Conservation (phyloP, 2,113 vertebrate genomes). For the Oostethus manadensis region DNA sequence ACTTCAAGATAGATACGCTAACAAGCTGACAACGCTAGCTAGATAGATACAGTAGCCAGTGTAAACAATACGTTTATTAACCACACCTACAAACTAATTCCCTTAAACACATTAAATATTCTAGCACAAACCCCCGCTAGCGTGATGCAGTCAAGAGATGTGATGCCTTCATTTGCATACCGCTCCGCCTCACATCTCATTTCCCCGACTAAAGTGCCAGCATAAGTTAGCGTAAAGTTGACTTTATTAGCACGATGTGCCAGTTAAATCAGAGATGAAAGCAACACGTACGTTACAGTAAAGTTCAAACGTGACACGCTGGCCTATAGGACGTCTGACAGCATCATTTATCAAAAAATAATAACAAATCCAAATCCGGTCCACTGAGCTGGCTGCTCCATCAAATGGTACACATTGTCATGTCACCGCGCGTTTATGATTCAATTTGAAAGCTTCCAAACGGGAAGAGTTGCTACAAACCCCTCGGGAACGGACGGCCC, state of each 20-base stretch:
- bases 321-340: constrained; percentile 25
- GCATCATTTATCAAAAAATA: constrained; percentile 30
- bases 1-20: too few species aligned
- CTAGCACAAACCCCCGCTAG: too few species aligned
- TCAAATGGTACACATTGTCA: too few species aligned
- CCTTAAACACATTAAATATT: too few species aligned
- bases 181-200: constrained; percentile 8
- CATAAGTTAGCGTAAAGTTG: neutral
- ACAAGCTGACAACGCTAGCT: too few species aligned
- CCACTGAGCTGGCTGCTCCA: too few species aligned
- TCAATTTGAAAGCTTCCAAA: constrained; percentile 5
- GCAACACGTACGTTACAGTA: constrained; percentile 14
- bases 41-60: too few species aligned
- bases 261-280: constrained; percentile 36
- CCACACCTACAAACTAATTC: too few species aligned
- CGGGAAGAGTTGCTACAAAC: constrained; percentile 1
- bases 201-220: constrained; percentile 12
- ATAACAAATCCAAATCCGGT: too few species aligned
- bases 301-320: constrained; percentile 1
- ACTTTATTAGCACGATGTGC: constrained; percentile 7
- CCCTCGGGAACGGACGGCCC: neutral
- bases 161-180: constrained; percentile 21
- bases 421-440: constrained; percentile 1
- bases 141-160: too few species aligned
- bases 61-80: too few species aligned